Evolutionary conservation across 2,797 vertebrate genomes (phyloP), one percentile per base, ranked within the genome.

Genomic region (Hoplostethus mediterraneus): DNA sequence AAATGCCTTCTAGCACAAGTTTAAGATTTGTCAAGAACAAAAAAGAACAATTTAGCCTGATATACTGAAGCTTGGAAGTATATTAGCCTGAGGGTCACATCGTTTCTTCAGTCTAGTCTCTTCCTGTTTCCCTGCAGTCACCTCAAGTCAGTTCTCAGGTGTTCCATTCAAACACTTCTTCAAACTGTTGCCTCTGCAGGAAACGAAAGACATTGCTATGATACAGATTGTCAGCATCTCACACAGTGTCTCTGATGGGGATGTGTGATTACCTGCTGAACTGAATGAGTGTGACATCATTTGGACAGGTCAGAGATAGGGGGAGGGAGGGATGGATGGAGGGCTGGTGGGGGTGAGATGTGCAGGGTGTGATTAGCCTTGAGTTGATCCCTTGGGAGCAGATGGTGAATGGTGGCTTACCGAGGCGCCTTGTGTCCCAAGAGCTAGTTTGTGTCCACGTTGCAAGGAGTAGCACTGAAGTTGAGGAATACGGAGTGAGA

Each of bases 401-500:
- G 93, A 95, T 95, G 94, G 95, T 84, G 79, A 85, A 83, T 75
- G 80, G 70, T 80, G 84, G 92, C 92, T 95, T 94, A 94, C 79
- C 87, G 80, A 81, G 75, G 84, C 47, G 67, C 38, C 54, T 59
- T 55, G 30, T 81, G 77, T 80, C 75, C 69, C 58, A 57, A 75
- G 67, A 73, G 78, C 68, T 66, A 73, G 80, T 72, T 78, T 65
- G 63, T 58, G 66, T 66, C 71, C 80, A 82, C 51, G 3, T 42
- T 71, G 79, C 53, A 55, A 59, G 36, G 65, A 79, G 66, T 6
- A 51, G 59, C 62, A 17, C 4, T 9, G 55, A 55, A 42, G 47
- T 48, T 36, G 58, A 75, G 52, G 54, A 78, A 48, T 44, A 47
- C 63, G 0, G 25, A 25, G 67, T 25, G 16, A 16, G 9, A 51